Percentiles rank a stretch among this genome's conserved stretches.
Evolutionary conservation across 2,888 invertebrate species (phyloP).

Genomic region (Calephelis perditalis): DNA sequence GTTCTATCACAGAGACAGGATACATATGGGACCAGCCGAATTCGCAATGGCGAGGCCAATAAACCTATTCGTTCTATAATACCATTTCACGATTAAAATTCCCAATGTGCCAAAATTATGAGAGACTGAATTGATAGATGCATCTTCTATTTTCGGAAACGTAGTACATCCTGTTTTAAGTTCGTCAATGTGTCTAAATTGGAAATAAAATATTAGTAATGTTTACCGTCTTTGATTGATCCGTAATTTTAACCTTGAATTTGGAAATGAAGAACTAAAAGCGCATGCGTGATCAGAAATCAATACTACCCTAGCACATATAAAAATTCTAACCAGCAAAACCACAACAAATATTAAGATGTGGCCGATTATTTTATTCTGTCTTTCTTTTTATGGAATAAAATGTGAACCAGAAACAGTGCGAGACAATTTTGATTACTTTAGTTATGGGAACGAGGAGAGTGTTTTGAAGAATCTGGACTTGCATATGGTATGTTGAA

Average conservation of each 20-base stretch:
- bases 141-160: constrained; percentile 66
- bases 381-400: constrained; percentile 42
- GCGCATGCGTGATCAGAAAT: constrained; percentile 65
- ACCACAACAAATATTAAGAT: constrained; percentile 49
- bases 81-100: constrained; percentile 20
- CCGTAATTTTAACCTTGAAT: constrained; percentile 21
- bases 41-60: constrained; percentile 66
- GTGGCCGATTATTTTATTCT: constrained; percentile 46
- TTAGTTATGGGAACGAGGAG: constrained; percentile 62
- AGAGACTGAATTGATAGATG: constrained; percentile 68
- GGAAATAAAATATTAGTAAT: constrained; percentile 10
- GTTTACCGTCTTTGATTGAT: constrained; percentile 33
- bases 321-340: constrained; percentile 40
- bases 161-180: constrained; percentile 25
- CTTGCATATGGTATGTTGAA: constrained; percentile 54
- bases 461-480: constrained; percentile 61
- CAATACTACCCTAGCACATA: constrained; percentile 51
- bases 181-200: not conserved
- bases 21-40: constrained; percentile 93
- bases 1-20: constrained; percentile 93
- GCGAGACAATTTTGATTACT: constrained; percentile 66
- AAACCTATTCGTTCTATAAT: constrained; percentile 23
- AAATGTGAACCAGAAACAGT: constrained; percentile 68
- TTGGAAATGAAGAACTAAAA: constrained; percentile 38
- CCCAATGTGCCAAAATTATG: constrained; percentile 51